A percentile compares a stretch with the other conserved stretches of the same genome.
These are phyloP conservation scores for Coranthus polyacanthus DNA, from an alignment of 2,797 vertebrate genomes.

Conservation along the genomic window DNA sequence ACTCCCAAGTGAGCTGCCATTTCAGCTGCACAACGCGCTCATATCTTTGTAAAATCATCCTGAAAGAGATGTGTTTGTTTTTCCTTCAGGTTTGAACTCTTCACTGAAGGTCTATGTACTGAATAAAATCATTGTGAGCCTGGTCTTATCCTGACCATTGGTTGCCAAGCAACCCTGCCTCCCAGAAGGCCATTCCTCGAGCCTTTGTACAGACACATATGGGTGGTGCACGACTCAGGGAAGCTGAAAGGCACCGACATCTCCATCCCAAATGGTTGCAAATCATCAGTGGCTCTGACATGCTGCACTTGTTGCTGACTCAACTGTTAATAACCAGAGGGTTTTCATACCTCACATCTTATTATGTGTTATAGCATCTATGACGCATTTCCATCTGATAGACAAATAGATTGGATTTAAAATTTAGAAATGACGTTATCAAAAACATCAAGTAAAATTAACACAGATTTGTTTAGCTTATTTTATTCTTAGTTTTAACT, in stretches of 20 bases:
- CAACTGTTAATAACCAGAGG: constrained; percentile 43
- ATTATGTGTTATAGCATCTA: constrained; percentile 23
- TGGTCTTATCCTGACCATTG: constrained; percentile 71
- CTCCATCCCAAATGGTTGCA: constrained; percentile 48
- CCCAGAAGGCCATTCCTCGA: constrained; percentile 80
- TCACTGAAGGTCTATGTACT: constrained; percentile 72
- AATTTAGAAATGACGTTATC: not conserved
- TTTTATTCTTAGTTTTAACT: not conserved
- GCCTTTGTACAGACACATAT: constrained; percentile 66
- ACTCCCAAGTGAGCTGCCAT: constrained; percentile 65
- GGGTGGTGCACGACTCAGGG: constrained; percentile 53
- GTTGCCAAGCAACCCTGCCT: constrained; percentile 86
- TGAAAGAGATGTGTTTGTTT: constrained; percentile 71
- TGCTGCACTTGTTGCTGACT: constrained; percentile 62
- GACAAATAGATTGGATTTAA: constrained; percentile 1
- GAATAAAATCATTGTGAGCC: constrained; percentile 77
- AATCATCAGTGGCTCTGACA: constrained; percentile 38
- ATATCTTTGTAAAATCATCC: constrained; percentile 61
- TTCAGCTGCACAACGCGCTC: constrained; percentile 48
- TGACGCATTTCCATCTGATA: constrained; percentile 7
- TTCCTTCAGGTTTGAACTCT: constrained; percentile 77
- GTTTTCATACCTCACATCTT: constrained; percentile 28
- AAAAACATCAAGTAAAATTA: not conserved
- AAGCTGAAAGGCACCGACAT: constrained; percentile 58
- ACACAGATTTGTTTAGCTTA: not conserved